These are phyloP conservation scores for Phalacrocorax carbo DNA, from an alignment of 2,113 vertebrate species.

Conservation along the genomic window DNA sequence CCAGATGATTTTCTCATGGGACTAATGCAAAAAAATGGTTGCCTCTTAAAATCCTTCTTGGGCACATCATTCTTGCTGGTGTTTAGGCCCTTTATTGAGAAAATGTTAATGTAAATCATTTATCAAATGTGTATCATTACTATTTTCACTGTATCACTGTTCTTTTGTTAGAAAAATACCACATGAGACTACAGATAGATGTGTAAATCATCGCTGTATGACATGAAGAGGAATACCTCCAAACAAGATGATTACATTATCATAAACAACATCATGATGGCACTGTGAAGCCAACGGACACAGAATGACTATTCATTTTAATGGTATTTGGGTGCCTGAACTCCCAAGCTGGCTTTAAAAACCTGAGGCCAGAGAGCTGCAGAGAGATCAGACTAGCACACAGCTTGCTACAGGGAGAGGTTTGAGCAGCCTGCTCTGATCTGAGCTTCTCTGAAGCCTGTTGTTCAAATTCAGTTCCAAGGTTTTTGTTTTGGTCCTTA, in stretches of 20 bases:
- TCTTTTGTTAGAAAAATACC: not conserved
- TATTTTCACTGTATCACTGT: not conserved
- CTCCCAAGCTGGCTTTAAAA: not conserved
- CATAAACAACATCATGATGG: not conserved
- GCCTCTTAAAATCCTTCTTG: constrained; percentile 19
- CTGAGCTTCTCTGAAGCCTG: not conserved
- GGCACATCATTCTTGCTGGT: not conserved
- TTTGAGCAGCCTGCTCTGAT: not conserved
- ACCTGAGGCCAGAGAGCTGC: not conserved
- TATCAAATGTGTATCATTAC: not conserved
- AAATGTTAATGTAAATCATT: not conserved
- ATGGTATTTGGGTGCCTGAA: not conserved
- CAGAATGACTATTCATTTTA: not conserved
- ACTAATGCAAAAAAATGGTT: not conserved
- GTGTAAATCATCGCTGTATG: not conserved
- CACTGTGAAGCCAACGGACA: not conserved
- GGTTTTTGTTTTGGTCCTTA: not conserved
- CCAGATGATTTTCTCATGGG: constrained; percentile 18
- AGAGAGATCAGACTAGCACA: not conserved
- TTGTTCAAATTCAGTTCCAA: not conserved
- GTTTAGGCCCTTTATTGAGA: not conserved
- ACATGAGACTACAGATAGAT: not conserved
- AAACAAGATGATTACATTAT: not conserved
- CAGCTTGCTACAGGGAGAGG: not conserved
- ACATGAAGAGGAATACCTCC: not conserved